Evolutionary conservation across 1,140 invertebrate genomes (phyloP).

Genomic region (Anastatus disparis): DNA sequence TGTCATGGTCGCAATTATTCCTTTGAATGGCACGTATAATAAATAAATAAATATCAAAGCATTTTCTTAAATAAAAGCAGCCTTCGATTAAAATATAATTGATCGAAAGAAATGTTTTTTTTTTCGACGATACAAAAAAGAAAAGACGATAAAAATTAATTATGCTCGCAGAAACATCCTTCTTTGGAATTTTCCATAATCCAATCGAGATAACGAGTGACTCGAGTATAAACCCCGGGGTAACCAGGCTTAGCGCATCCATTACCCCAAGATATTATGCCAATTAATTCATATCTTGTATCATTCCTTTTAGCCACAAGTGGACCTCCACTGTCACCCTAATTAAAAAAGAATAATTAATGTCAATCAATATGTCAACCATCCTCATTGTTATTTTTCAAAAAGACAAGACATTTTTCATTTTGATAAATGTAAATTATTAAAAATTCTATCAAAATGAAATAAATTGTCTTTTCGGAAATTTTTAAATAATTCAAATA

Average conservation of each 20-base stretch:
- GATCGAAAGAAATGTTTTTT: too few relatives aligned
- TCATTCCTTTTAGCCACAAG: conserved; percentile 77
- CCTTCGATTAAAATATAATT: too few relatives aligned
- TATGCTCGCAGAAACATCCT: conserved; percentile 69
- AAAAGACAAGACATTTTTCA: too few relatives aligned
- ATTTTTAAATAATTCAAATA: too few relatives aligned
- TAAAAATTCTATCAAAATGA: conserved; percentile 20
- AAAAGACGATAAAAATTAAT: not conserved
- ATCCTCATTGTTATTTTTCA: too few relatives aligned
- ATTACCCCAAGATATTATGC: conserved; percentile 66
- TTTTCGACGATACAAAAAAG: too few relatives aligned
- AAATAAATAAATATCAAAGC: not conserved
- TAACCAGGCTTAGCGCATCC: conserved; percentile 69
- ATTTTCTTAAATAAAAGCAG: not conserved
- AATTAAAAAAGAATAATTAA: conserved; percentile 56
- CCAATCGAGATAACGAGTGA: conserved; percentile 76
- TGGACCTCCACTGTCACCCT: conserved; percentile 94
- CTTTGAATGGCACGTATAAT: conserved; percentile 23
- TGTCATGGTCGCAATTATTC: too few relatives aligned
- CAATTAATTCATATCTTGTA: conserved; percentile 82
- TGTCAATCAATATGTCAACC: too few relatives aligned
- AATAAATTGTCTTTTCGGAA: too few relatives aligned
- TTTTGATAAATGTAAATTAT: too few relatives aligned
- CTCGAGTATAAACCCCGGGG: conserved; percentile 79
- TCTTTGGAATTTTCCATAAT: conserved; percentile 71